Conservation (phyloP, 2,888 invertebrate genomes). For the Dicyrtoma fusca region DNA sequence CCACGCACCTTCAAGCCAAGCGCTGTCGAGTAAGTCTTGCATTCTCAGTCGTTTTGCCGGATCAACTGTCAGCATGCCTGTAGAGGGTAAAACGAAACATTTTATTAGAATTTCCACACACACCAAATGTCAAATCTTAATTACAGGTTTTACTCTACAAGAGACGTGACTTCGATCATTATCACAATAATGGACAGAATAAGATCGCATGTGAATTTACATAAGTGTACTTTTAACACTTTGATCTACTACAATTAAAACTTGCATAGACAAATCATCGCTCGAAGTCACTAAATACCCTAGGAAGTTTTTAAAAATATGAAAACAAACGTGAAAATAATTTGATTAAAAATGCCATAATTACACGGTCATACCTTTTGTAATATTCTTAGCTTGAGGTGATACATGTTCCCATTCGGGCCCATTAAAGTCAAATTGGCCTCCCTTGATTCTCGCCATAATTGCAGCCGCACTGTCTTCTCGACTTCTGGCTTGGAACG, state of each 20-base stretch:
- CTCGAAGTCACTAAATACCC: too few relatives aligned
- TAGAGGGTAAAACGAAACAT: constrained; percentile 40
- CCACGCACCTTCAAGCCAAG: constrained; percentile 66
- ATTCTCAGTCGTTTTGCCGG: constrained; percentile 73
- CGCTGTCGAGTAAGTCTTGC: constrained; percentile 68
- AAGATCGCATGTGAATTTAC: too few relatives aligned
- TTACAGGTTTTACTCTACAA: neutral
- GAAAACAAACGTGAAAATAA: too few relatives aligned
- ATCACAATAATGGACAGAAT: neutral
- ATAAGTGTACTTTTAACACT: too few relatives aligned
- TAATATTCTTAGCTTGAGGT: constrained; percentile 73
- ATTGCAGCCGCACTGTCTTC: constrained; percentile 75
- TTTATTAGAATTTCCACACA: neutral
- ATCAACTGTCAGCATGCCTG: constrained; percentile 78
- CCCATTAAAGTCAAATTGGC: constrained; percentile 76
- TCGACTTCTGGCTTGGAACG: constrained; percentile 74
- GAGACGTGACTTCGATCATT: neutral
- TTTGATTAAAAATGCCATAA: constrained; percentile 2
- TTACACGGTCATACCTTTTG: constrained; percentile 61
- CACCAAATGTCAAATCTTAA: neutral
- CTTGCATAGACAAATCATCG: too few relatives aligned
- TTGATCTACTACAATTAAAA: too few relatives aligned
- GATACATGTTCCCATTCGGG: constrained; percentile 75
- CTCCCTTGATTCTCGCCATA: constrained; percentile 78
- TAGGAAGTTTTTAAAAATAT: too few relatives aligned